These are phyloP conservation scores for Sialia sialis DNA, from an alignment of 2,113 vertebrate species.

Conservation along the genomic window DNA sequence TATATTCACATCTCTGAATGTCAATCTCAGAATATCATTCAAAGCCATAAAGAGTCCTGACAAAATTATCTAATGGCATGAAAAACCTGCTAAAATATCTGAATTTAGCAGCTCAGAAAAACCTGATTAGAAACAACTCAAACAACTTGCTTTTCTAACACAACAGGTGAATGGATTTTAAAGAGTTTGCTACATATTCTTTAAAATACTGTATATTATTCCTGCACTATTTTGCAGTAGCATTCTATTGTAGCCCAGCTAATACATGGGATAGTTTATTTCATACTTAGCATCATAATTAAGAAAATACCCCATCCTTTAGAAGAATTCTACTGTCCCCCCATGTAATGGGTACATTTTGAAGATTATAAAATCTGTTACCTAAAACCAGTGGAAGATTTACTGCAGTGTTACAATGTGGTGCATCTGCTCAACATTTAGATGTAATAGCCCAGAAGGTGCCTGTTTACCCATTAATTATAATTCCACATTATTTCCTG, in stretches of 20 bases:
- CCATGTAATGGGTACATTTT: background rate
- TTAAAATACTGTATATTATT: too few species aligned
- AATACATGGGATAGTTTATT: background rate
- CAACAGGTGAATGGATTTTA: background rate
- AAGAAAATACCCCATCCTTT: background rate
- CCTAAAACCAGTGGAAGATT: background rate
- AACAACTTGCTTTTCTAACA: background rate
- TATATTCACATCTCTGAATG: background rate
- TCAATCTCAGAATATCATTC: background rate
- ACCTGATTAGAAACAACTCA: background rate
- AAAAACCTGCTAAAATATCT: background rate
- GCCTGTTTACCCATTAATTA: background rate
- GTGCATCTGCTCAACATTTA: background rate
- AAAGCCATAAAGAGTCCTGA: background rate
- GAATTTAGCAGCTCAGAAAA: background rate
- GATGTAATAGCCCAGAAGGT: background rate
- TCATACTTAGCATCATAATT: background rate
- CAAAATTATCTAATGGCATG: background rate
- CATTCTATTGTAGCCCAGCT: background rate
- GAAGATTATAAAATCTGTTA: background rate
- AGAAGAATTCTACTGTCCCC: background rate
- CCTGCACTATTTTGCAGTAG: background rate
- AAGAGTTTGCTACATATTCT: background rate
- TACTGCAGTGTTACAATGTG: background rate
- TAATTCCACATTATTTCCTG: background rate